A percentile compares a stretch with the other conserved stretches of the same genome.
Conservation (phyloP, 2,113 vertebrate genomes). For the Coryphaenoides rupestris region DNA sequence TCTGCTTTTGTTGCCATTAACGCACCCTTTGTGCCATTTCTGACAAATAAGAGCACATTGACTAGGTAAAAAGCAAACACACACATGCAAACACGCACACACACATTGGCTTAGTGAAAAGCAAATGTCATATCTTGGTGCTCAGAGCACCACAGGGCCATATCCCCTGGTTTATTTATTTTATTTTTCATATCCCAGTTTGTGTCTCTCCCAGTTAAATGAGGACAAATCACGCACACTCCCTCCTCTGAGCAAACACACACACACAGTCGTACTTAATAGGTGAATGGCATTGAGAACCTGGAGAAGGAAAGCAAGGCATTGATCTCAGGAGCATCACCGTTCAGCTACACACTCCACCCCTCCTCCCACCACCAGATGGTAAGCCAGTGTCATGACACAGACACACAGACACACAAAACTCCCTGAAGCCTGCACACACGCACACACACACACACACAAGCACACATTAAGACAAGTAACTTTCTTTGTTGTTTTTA, state of each 20-base stretch:
- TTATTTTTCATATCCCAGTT: too few relatives aligned
- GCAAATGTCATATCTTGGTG: too few relatives aligned
- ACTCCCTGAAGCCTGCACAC: background rate
- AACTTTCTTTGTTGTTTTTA: constrained; percentile 34
- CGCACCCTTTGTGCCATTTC: constrained; percentile 61
- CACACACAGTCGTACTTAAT: constrained; percentile 29
- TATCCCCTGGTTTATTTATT: too few relatives aligned
- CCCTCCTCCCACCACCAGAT: constrained; percentile 18
- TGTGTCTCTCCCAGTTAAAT: constrained; percentile 46
- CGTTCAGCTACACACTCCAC: constrained; percentile 39
- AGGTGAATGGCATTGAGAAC: constrained; percentile 53
- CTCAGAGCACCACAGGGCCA: too few relatives aligned
- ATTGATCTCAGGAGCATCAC: constrained; percentile 60
- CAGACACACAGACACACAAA: constrained; percentile 1
- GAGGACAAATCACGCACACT: constrained; percentile 62
- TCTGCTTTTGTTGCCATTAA: constrained; percentile 54
- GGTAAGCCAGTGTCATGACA: constrained; percentile 36
- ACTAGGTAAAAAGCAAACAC: constrained; percentile 61
- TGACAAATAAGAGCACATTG: constrained; percentile 65
- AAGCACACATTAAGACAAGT: background rate
- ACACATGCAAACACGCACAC: constrained; percentile 45
- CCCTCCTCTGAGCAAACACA: constrained; percentile 50
- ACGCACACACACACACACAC: background rate
- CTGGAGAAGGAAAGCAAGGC: constrained; percentile 56
- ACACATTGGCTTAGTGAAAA: background rate